phyloP scores from a whole-genome alignment of 2,888 invertebrate genomes.

The Tetramorium bicarinatum region DNA sequence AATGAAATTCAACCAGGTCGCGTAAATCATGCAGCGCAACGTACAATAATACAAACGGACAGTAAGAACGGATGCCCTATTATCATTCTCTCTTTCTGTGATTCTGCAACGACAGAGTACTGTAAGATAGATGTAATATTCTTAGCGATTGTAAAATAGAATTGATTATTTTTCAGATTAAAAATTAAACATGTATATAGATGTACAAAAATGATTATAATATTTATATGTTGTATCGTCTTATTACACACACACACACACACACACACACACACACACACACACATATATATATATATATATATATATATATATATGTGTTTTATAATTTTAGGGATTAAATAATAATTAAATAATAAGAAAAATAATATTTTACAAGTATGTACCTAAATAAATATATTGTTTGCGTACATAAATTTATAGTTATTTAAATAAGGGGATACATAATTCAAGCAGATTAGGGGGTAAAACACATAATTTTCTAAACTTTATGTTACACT shows the following conservation, averaged over 20 bases:
- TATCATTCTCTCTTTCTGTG: background rate
- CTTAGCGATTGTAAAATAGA: background rate
- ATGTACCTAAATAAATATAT: background rate
- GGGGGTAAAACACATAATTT: background rate
- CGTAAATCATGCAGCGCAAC: constrained; percentile 40
- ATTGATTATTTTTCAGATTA: background rate
- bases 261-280: no score
- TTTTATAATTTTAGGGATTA: background rate
- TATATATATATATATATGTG: no score
- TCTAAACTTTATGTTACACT: background rate
- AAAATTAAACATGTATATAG: background rate
- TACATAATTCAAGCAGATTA: background rate
- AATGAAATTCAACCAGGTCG: constrained; percentile 32
- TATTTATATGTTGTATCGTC: background rate
- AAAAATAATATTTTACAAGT: background rate
- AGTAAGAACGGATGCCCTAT: background rate
- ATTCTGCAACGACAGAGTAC: background rate
- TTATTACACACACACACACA: no score
- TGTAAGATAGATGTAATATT: background rate
- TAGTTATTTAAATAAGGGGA: background rate
- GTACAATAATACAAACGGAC: constrained; percentile 7
- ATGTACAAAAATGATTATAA: background rate
- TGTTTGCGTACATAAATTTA: background rate
- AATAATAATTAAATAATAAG: no score
- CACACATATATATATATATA: no score